These are phyloP conservation scores for Rugalucina vietnamica DNA, from an alignment of 2,888 invertebrate species.

Conservation along the genomic window DNA sequence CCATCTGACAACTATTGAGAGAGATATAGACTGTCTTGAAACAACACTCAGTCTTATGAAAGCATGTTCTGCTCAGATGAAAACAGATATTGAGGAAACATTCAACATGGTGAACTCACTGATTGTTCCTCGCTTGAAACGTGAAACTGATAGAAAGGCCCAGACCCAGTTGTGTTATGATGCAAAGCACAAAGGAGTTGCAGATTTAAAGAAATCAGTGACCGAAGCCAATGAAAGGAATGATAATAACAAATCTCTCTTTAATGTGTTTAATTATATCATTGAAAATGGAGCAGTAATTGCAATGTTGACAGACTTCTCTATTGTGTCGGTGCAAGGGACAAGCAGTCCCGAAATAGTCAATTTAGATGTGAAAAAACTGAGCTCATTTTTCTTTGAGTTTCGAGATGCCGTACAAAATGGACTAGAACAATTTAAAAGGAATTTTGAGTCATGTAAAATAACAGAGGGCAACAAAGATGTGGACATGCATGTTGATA, in stretches of 20 bases:
- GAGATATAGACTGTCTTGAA: neutral
- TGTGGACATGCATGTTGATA: neutral
- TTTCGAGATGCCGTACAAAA: neutral
- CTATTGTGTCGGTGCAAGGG: neutral
- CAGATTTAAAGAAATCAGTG: neutral
- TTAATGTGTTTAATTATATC: neutral
- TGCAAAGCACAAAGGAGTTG: neutral
- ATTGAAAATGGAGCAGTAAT: neutral
- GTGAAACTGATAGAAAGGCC: neutral
- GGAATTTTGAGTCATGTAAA: neutral
- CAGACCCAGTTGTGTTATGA: neutral
- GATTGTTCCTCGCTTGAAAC: neutral
- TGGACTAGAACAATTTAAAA: neutral
- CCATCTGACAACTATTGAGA: neutral
- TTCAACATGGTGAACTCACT: neutral
- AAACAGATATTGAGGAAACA: neutral
- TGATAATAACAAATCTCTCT: neutral
- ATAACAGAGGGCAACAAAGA: neutral
- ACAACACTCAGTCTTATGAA: no score
- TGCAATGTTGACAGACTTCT: neutral
- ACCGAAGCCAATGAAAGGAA: neutral
- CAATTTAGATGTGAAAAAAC: neutral
- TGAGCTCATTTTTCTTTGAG: neutral
- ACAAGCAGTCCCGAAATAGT: neutral
- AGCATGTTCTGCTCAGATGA: no score